Conservation (phyloP, 2,113 vertebrate genomes). For the Notothenia coriiceps region DNA sequence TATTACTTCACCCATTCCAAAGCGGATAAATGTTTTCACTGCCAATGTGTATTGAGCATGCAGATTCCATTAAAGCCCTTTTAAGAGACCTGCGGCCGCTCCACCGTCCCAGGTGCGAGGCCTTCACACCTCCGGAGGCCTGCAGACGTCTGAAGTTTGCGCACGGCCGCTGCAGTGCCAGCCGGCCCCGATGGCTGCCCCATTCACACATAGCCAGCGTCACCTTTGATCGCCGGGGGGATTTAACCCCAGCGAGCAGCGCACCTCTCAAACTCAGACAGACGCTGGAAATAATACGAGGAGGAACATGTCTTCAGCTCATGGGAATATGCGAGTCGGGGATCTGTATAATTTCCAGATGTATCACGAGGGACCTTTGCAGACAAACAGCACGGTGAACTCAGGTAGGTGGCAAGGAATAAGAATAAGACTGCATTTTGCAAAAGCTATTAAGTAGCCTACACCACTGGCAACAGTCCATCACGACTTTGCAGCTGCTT, state of each 20-base stretch:
- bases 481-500: neutral
- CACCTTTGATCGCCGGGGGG: slow-evolving; percentile 80
- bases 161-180: slow-evolving; percentile 71
- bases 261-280: slow-evolving; percentile 33
- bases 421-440: no score
- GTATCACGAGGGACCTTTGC: slow-evolving; percentile 66
- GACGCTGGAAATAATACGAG: slow-evolving; percentile 1
- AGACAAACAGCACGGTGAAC: slow-evolving; percentile 57
- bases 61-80: slow-evolving; percentile 79
- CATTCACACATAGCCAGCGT: slow-evolving; percentile 76
- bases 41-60: slow-evolving; percentile 83
- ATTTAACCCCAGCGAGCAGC: slow-evolving; percentile 64
- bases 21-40: slow-evolving; percentile 82
- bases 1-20: slow-evolving; percentile 68
- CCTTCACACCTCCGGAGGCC: slow-evolving; percentile 76
- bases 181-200: slow-evolving; percentile 67
- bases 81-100: slow-evolving; percentile 55
- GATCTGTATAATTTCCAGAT: slow-evolving; percentile 74
- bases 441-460: neutral
- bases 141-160: slow-evolving; percentile 77
- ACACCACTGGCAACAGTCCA: neutral
- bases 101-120: slow-evolving; percentile 65
- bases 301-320: slow-evolving; percentile 75
- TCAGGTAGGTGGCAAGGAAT: slow-evolving; percentile 69
- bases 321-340: slow-evolving; percentile 67